Conservation (phyloP, 2,797 vertebrate species). For the Kryptolebias ocellatus region DNA sequence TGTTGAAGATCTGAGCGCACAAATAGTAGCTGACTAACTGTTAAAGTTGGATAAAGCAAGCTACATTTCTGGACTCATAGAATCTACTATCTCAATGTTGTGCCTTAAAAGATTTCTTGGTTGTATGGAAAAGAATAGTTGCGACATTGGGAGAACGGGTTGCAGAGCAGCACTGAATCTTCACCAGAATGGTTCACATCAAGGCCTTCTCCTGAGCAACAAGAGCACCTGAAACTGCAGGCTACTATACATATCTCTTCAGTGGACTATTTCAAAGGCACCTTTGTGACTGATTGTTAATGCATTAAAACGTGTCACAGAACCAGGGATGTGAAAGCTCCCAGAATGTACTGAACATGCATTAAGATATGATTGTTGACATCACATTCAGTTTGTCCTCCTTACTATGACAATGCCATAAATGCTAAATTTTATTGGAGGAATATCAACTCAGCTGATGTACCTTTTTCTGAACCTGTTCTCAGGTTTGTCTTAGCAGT, state of each 20-base stretch:
- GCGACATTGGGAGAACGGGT: neutral
- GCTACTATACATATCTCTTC: neutral
- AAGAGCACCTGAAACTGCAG: neutral
- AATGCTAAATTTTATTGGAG: too few relatives aligned
- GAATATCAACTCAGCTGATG: neutral
- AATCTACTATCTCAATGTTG: too few relatives aligned
- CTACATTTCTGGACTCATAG: too few relatives aligned
- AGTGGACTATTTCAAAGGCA: neutral
- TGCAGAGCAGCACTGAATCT: too few relatives aligned
- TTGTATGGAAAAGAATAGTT: too few relatives aligned
- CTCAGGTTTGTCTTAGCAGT: neutral
- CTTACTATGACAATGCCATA: neutral
- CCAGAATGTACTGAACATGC: neutral
- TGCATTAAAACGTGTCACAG: neutral
- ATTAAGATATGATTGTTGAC: neutral
- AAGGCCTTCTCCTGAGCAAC: neutral
- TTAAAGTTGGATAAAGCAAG: conserved; percentile 16
- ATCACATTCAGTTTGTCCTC: neutral
- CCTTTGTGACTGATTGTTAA: neutral
- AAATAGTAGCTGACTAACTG: conserved; percentile 26
- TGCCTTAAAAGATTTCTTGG: too few relatives aligned
- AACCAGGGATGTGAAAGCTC: neutral
- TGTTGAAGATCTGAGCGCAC: conserved; percentile 38
- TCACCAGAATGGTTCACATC: neutral
- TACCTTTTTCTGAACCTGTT: neutral